Base-by-base conservation (phyloP, 1,140 invertebrate species). In the Elymnias hypermnestra region DNA sequence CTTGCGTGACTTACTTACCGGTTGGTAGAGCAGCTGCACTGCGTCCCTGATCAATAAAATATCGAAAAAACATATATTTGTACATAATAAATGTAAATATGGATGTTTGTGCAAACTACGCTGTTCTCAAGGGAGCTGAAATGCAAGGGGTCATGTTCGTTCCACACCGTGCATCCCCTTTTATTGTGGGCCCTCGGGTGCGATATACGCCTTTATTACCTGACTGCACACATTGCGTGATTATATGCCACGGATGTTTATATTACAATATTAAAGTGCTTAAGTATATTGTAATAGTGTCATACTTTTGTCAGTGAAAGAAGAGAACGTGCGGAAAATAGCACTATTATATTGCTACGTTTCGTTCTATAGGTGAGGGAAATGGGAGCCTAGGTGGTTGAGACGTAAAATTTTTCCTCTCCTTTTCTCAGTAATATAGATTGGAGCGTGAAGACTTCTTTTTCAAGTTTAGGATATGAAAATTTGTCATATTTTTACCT, bases 31-130 rank as follows among this genome's bases (percentile, higher is more conserved):
- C 17, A 19, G n/a, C 33, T 36, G 33, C 9, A 6, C 17, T 36
- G 8, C n/a, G 4, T n/a, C 33, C 33, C 15, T 12, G 8, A 9
- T 14, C 17, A 36, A 19, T 36, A 36, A 19, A 36, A 36, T 36
- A 36, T 36, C 33, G 17, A 36, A 36, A 36, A 36, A 15, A 18
- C 33, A 21, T 36, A 17, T 17, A 35, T 35, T 38, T 26, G 8
- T 43, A 18, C 33, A 39, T 51, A 51, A 43, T 38, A 51, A 43
- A 43, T 51, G 48, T 51, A 51, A 51, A 51, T 35, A 44, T 38
- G 48, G 39, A 28, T 54, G 40, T 54, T 48, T 52, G 57, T 52
- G 53, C 45, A 59, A 53, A 59, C 41, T 43, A 29, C 35, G 37
- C 14, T 35, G 41, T 46, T 41, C 44, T 40, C 48, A 21, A 29